phyloP scores from a whole-genome alignment of 2,797 vertebrate species.

The Clarias fuscus region DNA sequence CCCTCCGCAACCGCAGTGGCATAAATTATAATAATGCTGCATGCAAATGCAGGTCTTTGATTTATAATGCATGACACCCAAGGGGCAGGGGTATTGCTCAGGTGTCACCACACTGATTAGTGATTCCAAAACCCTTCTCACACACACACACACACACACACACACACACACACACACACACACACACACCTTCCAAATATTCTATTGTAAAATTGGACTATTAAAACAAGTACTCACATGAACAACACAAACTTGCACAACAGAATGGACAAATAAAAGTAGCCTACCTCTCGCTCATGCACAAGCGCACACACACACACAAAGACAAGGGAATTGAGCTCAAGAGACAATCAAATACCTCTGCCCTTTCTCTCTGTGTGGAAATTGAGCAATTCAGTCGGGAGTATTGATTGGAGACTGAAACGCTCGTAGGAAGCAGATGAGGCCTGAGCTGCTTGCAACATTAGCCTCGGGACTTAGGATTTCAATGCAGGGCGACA shows the following conservation, averaged over 20 bases:
- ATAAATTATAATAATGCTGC: slow-evolving; percentile 78
- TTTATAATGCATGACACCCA: slow-evolving; percentile 84
- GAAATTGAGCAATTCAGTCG: slow-evolving; percentile 77
- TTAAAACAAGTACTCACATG: slow-evolving; percentile 30
- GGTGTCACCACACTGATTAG: slow-evolving; percentile 82
- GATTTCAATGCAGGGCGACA: slow-evolving; percentile 49
- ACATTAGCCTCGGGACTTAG: slow-evolving; percentile 60
- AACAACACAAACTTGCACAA: neutral
- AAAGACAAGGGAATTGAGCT: slow-evolving; percentile 65
- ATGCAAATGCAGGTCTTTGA: slow-evolving; percentile 82
- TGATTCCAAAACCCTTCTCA: slow-evolving; percentile 74
- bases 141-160: slow-evolving; percentile 27
- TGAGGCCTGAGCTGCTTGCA: slow-evolving; percentile 58
- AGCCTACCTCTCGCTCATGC: neutral
- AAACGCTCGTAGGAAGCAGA: slow-evolving; percentile 68
- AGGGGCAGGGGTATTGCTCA: slow-evolving; percentile 79
- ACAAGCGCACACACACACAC: neutral
- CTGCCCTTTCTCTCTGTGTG: slow-evolving; percentile 69
- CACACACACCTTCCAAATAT: slow-evolving; percentile 7
- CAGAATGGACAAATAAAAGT: neutral
- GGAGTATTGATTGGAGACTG: slow-evolving; percentile 77
- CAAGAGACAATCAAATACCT: slow-evolving; percentile 80
- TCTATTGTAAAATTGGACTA: neutral
- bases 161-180: slow-evolving; percentile 8
- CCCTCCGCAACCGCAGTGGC: slow-evolving; percentile 71